Evolutionary conservation across 1,140 invertebrate genomes (phyloP).

Genomic region (Papilio aristodemus): DNA sequence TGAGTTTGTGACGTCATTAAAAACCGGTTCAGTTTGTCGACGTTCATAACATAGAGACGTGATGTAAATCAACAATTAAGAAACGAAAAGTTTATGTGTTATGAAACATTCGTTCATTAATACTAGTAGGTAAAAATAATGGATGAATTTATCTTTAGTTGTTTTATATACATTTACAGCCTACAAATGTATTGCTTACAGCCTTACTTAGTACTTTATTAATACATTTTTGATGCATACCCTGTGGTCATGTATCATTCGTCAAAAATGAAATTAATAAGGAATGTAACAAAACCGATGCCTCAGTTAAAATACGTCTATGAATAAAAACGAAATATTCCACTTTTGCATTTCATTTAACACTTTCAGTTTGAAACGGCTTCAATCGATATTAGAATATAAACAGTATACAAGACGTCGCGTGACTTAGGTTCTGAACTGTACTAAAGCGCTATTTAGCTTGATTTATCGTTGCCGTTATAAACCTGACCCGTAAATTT

Average conservation of each 20-base stretch:
- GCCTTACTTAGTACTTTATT: too few species aligned
- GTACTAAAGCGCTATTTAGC: slow-evolving; percentile 40
- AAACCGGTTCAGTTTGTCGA: slow-evolving; percentile 21
- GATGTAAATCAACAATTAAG: slow-evolving; percentile 26
- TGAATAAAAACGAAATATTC: neutral
- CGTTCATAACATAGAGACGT: slow-evolving; percentile 28
- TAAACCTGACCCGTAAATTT: slow-evolving; percentile 39
- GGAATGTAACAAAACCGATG: neutral
- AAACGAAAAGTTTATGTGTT: neutral
- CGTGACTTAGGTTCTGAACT: slow-evolving; percentile 36
- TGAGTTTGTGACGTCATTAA: slow-evolving; percentile 7
- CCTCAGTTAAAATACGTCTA: neutral
- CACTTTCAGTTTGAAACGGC: neutral
- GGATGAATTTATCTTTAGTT: too few species aligned
- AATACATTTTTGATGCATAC: too few species aligned
- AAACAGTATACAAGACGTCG: slow-evolving; percentile 24
- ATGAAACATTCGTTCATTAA: neutral
- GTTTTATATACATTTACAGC: too few species aligned
- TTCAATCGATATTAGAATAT: slow-evolving; percentile 8
- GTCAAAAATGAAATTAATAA: too few species aligned
- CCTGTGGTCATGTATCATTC: too few species aligned
- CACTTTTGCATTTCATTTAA: slow-evolving; percentile 15
- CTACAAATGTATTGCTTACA: too few species aligned
- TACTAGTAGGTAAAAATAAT: too few species aligned
- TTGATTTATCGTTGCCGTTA: slow-evolving; percentile 42